Percentiles rank a stretch among this genome's conserved stretches.
These are phyloP conservation scores for Noctuana brunneofusca DNA, from an alignment of 2,888 invertebrate species.

Conservation along the genomic window DNA sequence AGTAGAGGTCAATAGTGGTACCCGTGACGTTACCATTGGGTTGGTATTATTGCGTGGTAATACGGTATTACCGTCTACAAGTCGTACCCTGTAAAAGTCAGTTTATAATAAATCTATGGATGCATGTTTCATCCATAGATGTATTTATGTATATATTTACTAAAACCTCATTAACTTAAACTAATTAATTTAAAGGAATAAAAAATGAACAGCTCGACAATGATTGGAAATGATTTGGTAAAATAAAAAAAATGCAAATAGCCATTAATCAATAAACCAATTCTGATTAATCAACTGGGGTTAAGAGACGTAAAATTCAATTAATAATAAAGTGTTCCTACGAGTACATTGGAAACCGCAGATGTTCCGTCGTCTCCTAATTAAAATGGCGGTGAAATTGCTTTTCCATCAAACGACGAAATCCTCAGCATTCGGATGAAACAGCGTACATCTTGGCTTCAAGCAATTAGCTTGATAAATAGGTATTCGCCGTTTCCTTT, in stretches of 20 bases:
- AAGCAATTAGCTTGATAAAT: constrained; percentile 34
- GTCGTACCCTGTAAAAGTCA: too few relatives aligned
- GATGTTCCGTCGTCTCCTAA: constrained; percentile 58
- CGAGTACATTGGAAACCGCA: constrained; percentile 50
- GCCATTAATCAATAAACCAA: background rate
- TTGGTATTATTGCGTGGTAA: too few relatives aligned
- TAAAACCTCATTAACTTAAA: too few relatives aligned
- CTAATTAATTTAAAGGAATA: too few relatives aligned
- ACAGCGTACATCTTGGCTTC: constrained; percentile 34
- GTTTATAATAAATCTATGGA: too few relatives aligned
- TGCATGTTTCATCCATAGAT: too few relatives aligned
- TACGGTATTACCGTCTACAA: too few relatives aligned
- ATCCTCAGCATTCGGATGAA: constrained; percentile 5
- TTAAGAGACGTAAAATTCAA: constrained; percentile 2
- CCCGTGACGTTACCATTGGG: too few relatives aligned
- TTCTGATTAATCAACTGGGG: background rate
- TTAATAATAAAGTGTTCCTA: constrained; percentile 21
- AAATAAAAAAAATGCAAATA: background rate
- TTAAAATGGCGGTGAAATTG: constrained; percentile 54
- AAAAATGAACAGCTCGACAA: too few relatives aligned
- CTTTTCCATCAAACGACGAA: constrained; percentile 48
- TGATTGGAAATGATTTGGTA: too few relatives aligned
- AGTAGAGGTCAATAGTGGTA: too few relatives aligned
- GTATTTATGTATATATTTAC: too few relatives aligned
- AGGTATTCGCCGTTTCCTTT: constrained; percentile 19